These are phyloP conservation scores for Cirrhinus mrigala DNA, from an alignment of 2,797 vertebrate species.

Conservation along the genomic window DNA sequence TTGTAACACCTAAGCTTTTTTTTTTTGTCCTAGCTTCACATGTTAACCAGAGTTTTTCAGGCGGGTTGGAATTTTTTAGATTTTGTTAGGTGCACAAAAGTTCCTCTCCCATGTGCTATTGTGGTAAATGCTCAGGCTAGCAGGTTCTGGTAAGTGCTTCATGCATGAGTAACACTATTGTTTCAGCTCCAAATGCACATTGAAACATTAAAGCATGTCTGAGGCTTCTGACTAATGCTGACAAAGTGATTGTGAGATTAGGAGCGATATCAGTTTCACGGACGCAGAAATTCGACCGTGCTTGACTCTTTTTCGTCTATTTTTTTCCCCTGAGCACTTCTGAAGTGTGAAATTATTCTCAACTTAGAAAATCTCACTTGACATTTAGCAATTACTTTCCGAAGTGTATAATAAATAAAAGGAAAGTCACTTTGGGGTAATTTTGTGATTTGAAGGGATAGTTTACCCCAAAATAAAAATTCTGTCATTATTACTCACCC, in stretches of 20 bases:
- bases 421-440: neutral
- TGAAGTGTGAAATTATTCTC: neutral
- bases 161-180: constrained; percentile 48
- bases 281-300: neutral
- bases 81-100: constrained; percentile 20
- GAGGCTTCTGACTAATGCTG: constrained; percentile 27
- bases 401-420: neutral
- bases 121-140: constrained; percentile 19
- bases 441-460: neutral
- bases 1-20: constrained; percentile 16
- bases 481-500: neutral
- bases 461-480: neutral
- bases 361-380: neutral
- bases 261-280: constrained; percentile 23
- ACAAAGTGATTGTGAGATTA: constrained; percentile 15
- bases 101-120: constrained; percentile 1
- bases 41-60: constrained; percentile 26
- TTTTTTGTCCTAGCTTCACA: constrained; percentile 30
- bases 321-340: neutral
- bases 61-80: constrained; percentile 24
- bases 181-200: constrained; percentile 27
- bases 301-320: neutral
- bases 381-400: neutral
- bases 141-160: constrained; percentile 53
- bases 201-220: constrained; percentile 47